A percentile compares a stretch with the other conserved stretches of the same genome.
These are phyloP conservation scores for Caenorhabditis angaria DNA, from an alignment of 2,888 invertebrate genomes.

Conservation along the genomic window DNA sequence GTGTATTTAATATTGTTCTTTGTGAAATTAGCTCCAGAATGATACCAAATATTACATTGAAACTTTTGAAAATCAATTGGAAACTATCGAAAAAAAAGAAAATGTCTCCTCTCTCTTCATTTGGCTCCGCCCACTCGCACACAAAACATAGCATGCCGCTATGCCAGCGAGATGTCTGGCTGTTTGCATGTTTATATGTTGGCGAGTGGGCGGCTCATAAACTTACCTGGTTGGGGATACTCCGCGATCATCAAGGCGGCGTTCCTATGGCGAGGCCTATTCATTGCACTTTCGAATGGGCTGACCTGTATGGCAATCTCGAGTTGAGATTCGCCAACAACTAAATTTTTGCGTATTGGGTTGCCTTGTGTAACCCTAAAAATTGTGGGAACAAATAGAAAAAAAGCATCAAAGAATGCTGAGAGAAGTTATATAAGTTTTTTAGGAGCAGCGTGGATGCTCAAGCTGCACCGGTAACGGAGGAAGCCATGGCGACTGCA, in stretches of 20 bases:
- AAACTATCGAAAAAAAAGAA: too few relatives aligned
- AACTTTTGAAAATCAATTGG: not conserved
- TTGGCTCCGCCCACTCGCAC: too few relatives aligned
- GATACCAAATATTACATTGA: not conserved
- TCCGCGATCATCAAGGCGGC: too few relatives aligned
- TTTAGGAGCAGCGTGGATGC: conserved; percentile 13
- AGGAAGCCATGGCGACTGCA: conserved; percentile 3
- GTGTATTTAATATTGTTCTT: conserved; percentile 13
- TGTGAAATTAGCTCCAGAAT: not conserved
- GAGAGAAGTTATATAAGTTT: not conserved
- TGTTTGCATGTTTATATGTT: not conserved
- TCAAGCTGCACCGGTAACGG: conserved; percentile 27
- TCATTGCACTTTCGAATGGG: too few relatives aligned
- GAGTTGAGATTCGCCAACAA: not conserved
- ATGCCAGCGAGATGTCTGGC: not conserved
- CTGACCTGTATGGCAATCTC: not conserved
- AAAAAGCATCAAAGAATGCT: not conserved
- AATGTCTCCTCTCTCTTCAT: too few relatives aligned
- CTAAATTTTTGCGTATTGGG: too few relatives aligned
- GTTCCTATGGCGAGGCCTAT: too few relatives aligned
- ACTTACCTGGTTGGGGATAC: too few relatives aligned
- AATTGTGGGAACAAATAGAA: not conserved
- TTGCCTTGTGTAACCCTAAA: too few relatives aligned
- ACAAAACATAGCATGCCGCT: too few relatives aligned
- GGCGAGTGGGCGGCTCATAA: too few relatives aligned